These are phyloP conservation scores for Melieria picta DNA, from an alignment of 2,888 invertebrate species.

Conservation along the genomic window DNA sequence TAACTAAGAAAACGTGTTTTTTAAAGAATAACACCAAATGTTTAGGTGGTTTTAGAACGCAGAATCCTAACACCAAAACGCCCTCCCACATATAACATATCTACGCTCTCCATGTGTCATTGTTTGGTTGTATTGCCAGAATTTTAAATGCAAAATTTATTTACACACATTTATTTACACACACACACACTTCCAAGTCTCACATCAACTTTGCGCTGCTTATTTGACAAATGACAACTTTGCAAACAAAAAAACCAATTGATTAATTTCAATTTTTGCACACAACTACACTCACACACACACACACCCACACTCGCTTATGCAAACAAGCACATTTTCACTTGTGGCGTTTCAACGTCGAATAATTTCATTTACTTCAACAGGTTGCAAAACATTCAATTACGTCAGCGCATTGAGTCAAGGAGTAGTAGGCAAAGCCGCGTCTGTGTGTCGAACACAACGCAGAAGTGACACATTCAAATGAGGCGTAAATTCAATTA, in stretches of 20 bases:
- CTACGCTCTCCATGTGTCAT: too few relatives aligned
- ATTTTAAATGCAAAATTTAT: neutral
- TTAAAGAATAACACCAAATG: too few relatives aligned
- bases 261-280: conserved; percentile 14
- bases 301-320: neutral
- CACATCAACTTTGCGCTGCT: too few relatives aligned
- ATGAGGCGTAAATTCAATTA: conserved; percentile 36
- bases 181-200: too few relatives aligned
- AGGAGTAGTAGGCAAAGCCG: neutral
- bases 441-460: conserved; percentile 8
- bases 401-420: neutral
- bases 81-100: too few relatives aligned
- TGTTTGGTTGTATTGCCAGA: too few relatives aligned
- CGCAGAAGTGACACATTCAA: conserved; percentile 36
- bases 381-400: conserved; percentile 33
- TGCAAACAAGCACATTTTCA: neutral
- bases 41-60: too few relatives aligned
- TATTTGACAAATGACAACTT: too few relatives aligned
- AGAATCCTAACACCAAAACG: too few relatives aligned
- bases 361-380: conserved; percentile 16
- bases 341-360: too few relatives aligned
- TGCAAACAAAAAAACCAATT: neutral
- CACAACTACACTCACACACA: neutral
- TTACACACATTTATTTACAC: neutral
- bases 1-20: too few relatives aligned